A percentile compares a stretch with the other conserved stretches of the same genome.
Conservation (phyloP, 2,113 vertebrate species). For the Silurus asotus region DNA sequence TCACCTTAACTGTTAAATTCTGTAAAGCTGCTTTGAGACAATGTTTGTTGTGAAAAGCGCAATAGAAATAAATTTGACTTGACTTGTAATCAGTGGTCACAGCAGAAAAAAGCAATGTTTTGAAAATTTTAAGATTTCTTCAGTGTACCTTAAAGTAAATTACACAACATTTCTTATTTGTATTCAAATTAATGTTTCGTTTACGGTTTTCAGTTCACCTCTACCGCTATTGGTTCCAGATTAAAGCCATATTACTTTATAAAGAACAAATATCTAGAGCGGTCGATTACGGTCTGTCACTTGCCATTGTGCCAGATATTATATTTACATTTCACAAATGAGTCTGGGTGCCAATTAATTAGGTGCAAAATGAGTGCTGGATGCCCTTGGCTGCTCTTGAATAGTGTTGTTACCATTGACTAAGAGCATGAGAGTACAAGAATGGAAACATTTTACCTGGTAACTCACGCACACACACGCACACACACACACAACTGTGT, state of each 20-base stretch:
- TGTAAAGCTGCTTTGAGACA: no score
- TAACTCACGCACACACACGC: neutral
- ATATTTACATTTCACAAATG: constrained; percentile 62
- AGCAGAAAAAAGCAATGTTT: constrained; percentile 5
- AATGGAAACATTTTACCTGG: constrained; percentile 37
- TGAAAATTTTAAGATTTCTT: neutral
- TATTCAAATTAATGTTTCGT: neutral
- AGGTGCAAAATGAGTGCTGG: constrained; percentile 48
- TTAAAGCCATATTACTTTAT: constrained; percentile 45
- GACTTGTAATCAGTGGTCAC: neutral
- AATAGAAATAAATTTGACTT: no score
- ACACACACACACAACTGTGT: no score
- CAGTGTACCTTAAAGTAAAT: neutral
- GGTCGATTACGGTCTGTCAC: constrained; percentile 48
- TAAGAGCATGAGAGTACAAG: constrained; percentile 1
- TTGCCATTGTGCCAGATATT: constrained; percentile 55
- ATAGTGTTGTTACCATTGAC: constrained; percentile 49
- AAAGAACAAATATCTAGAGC: constrained; percentile 24
- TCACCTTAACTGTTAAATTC: no score
- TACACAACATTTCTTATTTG: neutral
- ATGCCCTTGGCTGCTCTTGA: constrained; percentile 47
- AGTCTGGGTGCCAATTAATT: constrained; percentile 49
- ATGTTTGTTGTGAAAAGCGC: no score
- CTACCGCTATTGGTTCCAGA: constrained; percentile 5
- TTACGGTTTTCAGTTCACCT: constrained; percentile 24